Evolutionary conservation across 2,797 vertebrate genomes (phyloP).

Genomic region (Malurus splendens): DNA sequence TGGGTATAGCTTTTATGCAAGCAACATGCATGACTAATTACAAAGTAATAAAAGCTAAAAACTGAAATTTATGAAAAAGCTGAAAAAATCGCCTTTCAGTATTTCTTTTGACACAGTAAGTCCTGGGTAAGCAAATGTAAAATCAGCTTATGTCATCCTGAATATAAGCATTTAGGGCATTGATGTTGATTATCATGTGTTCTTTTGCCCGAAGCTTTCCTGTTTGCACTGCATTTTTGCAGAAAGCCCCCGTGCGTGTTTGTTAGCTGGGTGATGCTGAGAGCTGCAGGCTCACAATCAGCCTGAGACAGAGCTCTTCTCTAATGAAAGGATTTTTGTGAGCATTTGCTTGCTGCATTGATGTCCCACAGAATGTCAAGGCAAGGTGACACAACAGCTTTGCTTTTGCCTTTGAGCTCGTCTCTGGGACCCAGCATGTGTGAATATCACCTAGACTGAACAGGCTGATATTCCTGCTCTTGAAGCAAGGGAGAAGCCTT

Average conservation of each 20-base stretch:
- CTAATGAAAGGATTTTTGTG: background rate
- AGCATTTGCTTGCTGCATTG: background rate
- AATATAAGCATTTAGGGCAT: background rate
- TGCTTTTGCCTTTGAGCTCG: background rate
- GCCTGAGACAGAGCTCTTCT: background rate
- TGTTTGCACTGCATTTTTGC: background rate
- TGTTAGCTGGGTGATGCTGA: background rate
- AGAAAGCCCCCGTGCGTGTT: background rate
- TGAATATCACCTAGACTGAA: background rate
- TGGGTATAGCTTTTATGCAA: background rate
- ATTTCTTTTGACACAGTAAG: background rate
- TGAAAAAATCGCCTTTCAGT: background rate
- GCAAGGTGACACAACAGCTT: background rate
- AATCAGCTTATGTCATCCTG: background rate
- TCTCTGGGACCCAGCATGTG: background rate
- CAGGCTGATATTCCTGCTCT: fast-evolving
- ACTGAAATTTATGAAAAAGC: background rate
- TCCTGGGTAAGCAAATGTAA: background rate
- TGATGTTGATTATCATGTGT: background rate
- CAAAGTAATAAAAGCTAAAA: background rate
- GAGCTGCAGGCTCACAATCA: background rate
- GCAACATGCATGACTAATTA: background rate
- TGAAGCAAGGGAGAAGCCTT: background rate
- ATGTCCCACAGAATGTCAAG: background rate
- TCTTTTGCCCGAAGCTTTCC: background rate